Base-by-base conservation (phyloP, 2,888 invertebrate genomes). In the Cyclophora punctaria region DNA sequence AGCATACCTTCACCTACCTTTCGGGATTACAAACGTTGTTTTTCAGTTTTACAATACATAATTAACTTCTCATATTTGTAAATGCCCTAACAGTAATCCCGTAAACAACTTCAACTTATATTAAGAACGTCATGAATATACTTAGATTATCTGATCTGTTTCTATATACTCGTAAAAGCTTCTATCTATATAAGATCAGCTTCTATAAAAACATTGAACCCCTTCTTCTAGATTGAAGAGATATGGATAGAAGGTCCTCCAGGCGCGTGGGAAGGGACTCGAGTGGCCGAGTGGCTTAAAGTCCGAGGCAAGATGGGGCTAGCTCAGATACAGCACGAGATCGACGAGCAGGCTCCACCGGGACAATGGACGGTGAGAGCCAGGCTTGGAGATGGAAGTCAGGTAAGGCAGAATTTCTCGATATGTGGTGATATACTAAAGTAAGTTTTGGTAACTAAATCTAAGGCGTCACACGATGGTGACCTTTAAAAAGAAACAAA, bases 241-340 rank as follows among this genome's bases (percentile, higher is more conserved):
- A 81, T 93, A 47, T 91, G 91, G 90, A 83, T 93, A 7, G 91
- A 92, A 73, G 92, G 92, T 59, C 93, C 94, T 0, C 78, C 88
- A 0, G 92, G 91, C 0, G 76, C 79, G 2, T 86, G 86, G 83
- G 82, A 80, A 0, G 86, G 85, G 2, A 86, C 91, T 0, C 87
- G 91, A 3, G 91, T 93, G 0, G 90, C 90, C 0, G 90, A 92
- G 59, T 94, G 94, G 94, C 77, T 79, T 34, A 88, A 90, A 46
- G 78, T 92, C 3, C 88, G 87, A 44, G 90, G 91, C 0, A 82
- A 91, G 53, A 80, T 90, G 34, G 94, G 94, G 3, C 73, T 94
- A 47, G 90, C 89, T 0, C 93, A 93, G 56, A 50, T 83, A 2
- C 85, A 87, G 58, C 76, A 80, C 60, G 84, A 62, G 61, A 73